These are phyloP conservation scores for Jaculus jaculus DNA, from an alignment of 2,113 vertebrate genomes.

Conservation along the genomic window DNA sequence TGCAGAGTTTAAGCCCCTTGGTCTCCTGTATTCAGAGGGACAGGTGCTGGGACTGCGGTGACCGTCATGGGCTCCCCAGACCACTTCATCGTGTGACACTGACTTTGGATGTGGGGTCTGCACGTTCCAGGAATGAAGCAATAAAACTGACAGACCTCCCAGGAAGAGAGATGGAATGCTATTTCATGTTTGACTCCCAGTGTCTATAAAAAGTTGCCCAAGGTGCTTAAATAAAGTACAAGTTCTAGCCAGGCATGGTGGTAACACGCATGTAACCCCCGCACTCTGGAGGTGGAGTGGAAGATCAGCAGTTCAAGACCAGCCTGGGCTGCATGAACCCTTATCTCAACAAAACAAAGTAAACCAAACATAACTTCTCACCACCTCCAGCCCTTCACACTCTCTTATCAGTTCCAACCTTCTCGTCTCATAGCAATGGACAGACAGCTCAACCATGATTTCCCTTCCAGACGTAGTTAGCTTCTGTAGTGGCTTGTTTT, in stretches of 20 bases:
- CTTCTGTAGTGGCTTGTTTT: neutral
- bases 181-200: neutral
- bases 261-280: neutral
- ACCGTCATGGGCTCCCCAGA: neutral
- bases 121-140: neutral
- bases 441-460: neutral
- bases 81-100: neutral
- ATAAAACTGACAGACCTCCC: neutral
- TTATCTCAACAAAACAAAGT: neutral
- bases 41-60: neutral
- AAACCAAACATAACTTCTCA: too few relatives aligned
- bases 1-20: neutral
- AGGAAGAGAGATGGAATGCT: neutral
- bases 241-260: neutral
- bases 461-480: neutral
- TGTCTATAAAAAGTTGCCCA: neutral
- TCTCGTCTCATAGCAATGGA: neutral
- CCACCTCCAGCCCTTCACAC: neutral
- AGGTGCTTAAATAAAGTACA: constrained; percentile 9
- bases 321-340: neutral
- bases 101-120: neutral
- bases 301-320: neutral
- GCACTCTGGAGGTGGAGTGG: neutral
- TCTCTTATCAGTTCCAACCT: neutral
- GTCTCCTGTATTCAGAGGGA: neutral